Base-by-base conservation (phyloP, 1,140 invertebrate genomes). In the Eumeta japonica region DNA sequence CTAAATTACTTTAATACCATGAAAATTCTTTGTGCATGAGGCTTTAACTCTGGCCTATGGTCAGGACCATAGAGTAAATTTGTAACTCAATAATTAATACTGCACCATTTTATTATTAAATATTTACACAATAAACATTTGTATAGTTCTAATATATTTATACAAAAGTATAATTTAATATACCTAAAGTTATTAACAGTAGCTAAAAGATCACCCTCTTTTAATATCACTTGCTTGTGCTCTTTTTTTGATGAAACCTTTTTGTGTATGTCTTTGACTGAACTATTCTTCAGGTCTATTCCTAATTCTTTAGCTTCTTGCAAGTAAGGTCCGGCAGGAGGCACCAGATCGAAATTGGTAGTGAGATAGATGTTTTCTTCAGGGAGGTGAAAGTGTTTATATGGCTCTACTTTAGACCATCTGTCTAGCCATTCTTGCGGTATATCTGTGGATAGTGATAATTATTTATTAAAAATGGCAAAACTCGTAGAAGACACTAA, bases 351-450 rank as follows among this genome's bases (percentile, higher is more conserved):
- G 57, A 95, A 95, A 60, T 95, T 82, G 1, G 81, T 82, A 0
- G 91, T 84, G 39, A 97, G 84, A 67, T 87, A 97, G 17, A 81
- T 76, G 75, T 97, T 97, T 4, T 84, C 81, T 11, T 83, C 77
- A 1, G 92, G 92, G 9, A 95, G 64, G 43, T 79, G 73, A 50
- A 88, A 82, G 14, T 83, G 78, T 0, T 65, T 37, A 3, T 78
- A 72, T 0, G 80, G 75, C 35, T 76, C 55, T 1, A 81, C 77
- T 5, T 64, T 64, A 19, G 78, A 54, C 85, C 86, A 89, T 1
- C 71, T 50, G 2, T 79, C 34, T 1, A 81, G 50, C 80, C 81
- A 84, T 10, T 79, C 62, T 1, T 53, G 10, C 0, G 83, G 79
- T 51, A 86, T 83, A 15, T 83, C 79, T 51, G 62, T n/a, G n/a